Percentiles rank a stretch among this genome's conserved stretches.
Evolutionary conservation across 1,140 invertebrate species (phyloP).

Genomic region (Adelges cooleyi): DNA sequence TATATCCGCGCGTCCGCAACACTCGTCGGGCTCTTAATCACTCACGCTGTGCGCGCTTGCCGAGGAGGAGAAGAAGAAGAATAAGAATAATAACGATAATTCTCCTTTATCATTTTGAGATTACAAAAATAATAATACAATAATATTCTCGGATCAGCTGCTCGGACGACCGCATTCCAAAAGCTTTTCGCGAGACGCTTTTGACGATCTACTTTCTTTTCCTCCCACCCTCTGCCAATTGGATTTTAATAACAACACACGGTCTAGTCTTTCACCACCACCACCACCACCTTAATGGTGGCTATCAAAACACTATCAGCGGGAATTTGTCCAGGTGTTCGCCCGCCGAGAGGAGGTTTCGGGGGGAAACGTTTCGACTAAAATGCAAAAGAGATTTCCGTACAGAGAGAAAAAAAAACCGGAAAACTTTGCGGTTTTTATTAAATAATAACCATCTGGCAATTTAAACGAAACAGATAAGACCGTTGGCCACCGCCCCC

Average conservation of each 20-base stretch:
- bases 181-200: not conserved
- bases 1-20: slow-evolving; percentile 9
- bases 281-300: not conserved
- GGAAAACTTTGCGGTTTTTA: slow-evolving; percentile 23
- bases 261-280: no score
- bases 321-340: slow-evolving; percentile 18
- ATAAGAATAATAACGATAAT: no score
- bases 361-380: slow-evolving; percentile 1
- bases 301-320: slow-evolving; percentile 26
- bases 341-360: no score
- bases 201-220: not conserved
- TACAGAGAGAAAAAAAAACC: not conserved
- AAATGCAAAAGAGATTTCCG: slow-evolving; percentile 19
- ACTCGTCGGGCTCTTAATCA: slow-evolving; percentile 22
- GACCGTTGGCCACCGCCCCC: not conserved
- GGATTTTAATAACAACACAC: slow-evolving; percentile 15
- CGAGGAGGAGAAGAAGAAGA: no score
- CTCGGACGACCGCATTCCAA: no score
- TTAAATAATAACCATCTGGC: slow-evolving; percentile 28
- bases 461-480: slow-evolving; percentile 22
- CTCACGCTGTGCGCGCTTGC: not conserved
- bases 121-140: no score
- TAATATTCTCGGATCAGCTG: no score
- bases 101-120: no score
- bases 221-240: not conserved